Evolutionary conservation across 1,140 invertebrate genomes (phyloP).

Genomic region (Harpegnathos saltator): DNA sequence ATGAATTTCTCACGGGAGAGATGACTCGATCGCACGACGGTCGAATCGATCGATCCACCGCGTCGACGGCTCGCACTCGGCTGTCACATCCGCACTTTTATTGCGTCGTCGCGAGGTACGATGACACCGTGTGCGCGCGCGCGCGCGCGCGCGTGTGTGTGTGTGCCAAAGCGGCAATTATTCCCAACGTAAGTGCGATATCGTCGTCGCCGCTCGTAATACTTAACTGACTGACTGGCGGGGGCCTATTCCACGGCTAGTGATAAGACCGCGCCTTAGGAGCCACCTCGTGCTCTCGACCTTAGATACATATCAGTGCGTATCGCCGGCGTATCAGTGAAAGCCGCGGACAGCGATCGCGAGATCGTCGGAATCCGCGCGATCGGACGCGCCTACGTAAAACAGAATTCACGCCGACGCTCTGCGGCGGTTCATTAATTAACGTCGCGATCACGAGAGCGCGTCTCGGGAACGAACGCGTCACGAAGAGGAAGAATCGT

Average conservation of each 20-base stretch:
- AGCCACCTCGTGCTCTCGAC: slow-evolving; percentile 45
- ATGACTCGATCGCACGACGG: neutral
- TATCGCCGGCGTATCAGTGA: slow-evolving; percentile 23
- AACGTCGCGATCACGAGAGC: too few species aligned
- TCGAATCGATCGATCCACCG: slow-evolving; percentile 1
- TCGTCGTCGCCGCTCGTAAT: slow-evolving; percentile 45
- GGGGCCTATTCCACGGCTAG: slow-evolving; percentile 31
- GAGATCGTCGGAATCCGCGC: slow-evolving; percentile 15
- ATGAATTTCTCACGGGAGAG: slow-evolving; percentile 12
- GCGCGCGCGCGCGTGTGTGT: neutral
- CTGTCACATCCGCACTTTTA: slow-evolving; percentile 26
- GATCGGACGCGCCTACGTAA: neutral
- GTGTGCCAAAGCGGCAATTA: slow-evolving; percentile 8
- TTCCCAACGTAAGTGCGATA: slow-evolving; percentile 62
- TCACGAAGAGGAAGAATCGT: too few species aligned
- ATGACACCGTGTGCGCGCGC: slow-evolving; percentile 31
- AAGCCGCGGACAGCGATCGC: slow-evolving; percentile 9
- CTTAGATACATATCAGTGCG: slow-evolving; percentile 48
- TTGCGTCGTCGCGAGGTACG: slow-evolving; percentile 30
- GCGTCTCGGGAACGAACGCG: too few species aligned
- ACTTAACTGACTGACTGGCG: slow-evolving; percentile 47
- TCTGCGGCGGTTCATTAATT: too few species aligned
- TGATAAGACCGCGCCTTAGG: slow-evolving; percentile 44
- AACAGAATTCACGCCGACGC: too few species aligned
- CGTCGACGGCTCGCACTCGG: neutral